Base-by-base conservation (phyloP, 1,140 invertebrate species). In the Dendroctonus valens region DNA sequence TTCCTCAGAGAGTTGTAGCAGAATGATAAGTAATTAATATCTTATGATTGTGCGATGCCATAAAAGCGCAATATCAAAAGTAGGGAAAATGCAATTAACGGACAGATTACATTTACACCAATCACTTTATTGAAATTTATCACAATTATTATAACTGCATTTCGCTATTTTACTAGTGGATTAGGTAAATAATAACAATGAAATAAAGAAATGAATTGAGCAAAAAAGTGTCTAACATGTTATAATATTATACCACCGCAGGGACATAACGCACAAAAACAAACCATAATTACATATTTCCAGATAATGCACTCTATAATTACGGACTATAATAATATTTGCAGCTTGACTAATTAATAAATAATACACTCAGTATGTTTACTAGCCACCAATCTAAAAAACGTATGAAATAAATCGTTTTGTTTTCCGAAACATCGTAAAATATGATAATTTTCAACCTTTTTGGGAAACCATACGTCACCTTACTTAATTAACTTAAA, bases 91-190 rank as follows among this genome's bases (percentile, higher is more conserved):
- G 14, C 44, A 63, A 26, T 42, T 12, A 54, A 46, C 44, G 14
- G 41, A 12, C 41, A 15, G 8, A 38, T 14, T 55, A 65, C 65
- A 61, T 67, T 53, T 67, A 67, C 65, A 67, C 65, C 65, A 61
- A 67, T 65, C 63, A 65, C 63, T 67, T 67, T 67, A 67, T 67
- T 67, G 65, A 67, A 67, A 67, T 67, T 60, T 67, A 67, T 67
- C 65, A 67, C 65, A 67, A 67, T 67, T 67, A 67, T 67, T 67
- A 67, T 67, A 67, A 67, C 65, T 67, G 65, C 58, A 54, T 61
- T 50, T 61, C 55, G 41, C 65, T 67, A 67, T 67, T 67, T 61
- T 59, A 67, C 65, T 67, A 55, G 44, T 49, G 58, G 58, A 59
- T 59, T 59, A 59, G 40, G 60, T 48, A 61, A 51, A 59, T 60